Conservation (phyloP, 2,888 invertebrate species). For the Mycalesis mineus region DNA sequence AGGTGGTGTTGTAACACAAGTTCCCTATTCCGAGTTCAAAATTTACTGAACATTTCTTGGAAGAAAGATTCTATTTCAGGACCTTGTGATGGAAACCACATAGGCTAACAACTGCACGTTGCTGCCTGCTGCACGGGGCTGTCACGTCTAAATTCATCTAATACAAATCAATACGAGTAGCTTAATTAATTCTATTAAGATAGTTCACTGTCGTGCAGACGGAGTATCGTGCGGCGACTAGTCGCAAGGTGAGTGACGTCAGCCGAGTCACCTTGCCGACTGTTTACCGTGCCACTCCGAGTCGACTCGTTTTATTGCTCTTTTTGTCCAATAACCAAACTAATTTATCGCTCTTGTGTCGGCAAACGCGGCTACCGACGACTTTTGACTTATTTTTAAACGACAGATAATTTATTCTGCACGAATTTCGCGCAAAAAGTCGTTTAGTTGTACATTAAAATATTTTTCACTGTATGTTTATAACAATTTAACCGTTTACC, state of each 20-base stretch:
- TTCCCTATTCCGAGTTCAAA: no score
- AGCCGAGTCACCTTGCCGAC: background rate
- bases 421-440: background rate
- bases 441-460: no score
- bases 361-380: background rate
- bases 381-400: background rate
- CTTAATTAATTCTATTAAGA: background rate
- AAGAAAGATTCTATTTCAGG: no score
- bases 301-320: background rate
- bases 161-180: no score
- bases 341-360: background rate
- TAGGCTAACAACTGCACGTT: no score
- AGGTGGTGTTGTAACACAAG: no score
- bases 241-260: background rate
- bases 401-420: background rate
- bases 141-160: no score
- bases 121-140: no score
- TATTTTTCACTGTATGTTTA: no score
- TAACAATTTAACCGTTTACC: no score
- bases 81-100: no score
- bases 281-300: background rate
- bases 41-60: no score
- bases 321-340: background rate
- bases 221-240: background rate
- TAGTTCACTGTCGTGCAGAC: background rate